Conservation (phyloP, 1,140 invertebrate genomes). For the Acarapis woodi region DNA sequence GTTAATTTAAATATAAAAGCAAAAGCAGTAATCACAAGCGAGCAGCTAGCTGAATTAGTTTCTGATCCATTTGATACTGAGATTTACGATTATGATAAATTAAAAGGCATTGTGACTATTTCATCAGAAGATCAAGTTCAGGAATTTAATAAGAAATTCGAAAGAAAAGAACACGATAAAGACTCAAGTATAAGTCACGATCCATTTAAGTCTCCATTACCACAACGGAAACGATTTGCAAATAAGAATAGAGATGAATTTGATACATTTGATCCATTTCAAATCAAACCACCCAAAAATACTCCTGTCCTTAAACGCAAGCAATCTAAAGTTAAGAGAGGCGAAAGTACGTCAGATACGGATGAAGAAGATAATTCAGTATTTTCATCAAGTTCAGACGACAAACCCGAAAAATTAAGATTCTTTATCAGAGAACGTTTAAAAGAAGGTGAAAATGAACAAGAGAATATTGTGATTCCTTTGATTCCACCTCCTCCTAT, state of each 20-base stretch:
- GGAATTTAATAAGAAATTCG: too few relatives aligned
- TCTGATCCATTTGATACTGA: too few relatives aligned
- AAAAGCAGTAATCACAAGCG: too few relatives aligned
- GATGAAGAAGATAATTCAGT: constrained; percentile 8
- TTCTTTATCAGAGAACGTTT: constrained; percentile 14
- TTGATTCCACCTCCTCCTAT: too few relatives aligned
- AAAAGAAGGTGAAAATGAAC: constrained; percentile 9
- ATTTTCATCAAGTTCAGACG: too few relatives aligned
- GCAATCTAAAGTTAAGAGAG: neutral
- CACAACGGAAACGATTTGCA: constrained; percentile 5
- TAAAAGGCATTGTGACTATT: too few relatives aligned
- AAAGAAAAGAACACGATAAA: too few relatives aligned
- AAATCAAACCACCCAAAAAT: constrained; percentile 9
- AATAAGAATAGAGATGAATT: constrained; percentile 9
- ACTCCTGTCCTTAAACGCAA: constrained; percentile 10
- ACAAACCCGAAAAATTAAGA: constrained; percentile 13
- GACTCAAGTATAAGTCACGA: constrained; percentile 27
- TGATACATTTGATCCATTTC: constrained; percentile 14
- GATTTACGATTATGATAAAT: too few relatives aligned
- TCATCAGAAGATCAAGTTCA: too few relatives aligned
- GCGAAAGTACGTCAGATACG: neutral
- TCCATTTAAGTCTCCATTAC: constrained; percentile 28
- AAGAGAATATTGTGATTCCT: neutral
- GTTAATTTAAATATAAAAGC: too few relatives aligned
- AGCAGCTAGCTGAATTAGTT: too few relatives aligned